Base-by-base conservation (phyloP, 1,140 invertebrate species). In the Drosophila bifasciata region DNA sequence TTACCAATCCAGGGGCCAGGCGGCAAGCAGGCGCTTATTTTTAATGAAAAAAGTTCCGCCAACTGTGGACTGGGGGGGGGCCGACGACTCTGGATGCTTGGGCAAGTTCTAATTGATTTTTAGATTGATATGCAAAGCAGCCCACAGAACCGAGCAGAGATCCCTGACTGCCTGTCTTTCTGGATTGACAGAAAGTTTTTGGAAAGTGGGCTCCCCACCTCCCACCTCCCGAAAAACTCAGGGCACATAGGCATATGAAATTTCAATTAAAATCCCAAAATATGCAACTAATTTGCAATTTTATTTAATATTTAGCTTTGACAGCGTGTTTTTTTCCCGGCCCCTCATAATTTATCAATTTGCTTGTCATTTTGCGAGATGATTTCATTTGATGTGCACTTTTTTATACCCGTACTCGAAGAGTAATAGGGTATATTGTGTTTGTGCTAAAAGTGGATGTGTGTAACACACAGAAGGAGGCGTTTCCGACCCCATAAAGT, bases 61-160 rank as follows among this genome's bases (percentile, higher is more conserved):
- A 56, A 68, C 49, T 53, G 61, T 17, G 32, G 40, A 15, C 13
- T 4, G 23, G 28, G 32, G 11, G 23, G 28, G 32, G 11, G 28
- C 0, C 28, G 9, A 32, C 28, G 28, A 9, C 64, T 68, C 59
- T 44, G 40, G 40, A 52, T 41, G 61, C 69, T 51, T 63, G 32
- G 62, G 71, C 45, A 76, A 76, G 55, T 76, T 76, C 73, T 76
- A 76, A 76, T 76, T 76, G 73, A 76, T 76, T 76, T 76, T 76
- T 58, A 76, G 71, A 76, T 76, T 76, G 73, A 76, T 76, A 76
- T 76, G 73, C 73, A 76, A 76, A 76, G 51, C 71, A 68, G 73
- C 62, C 11, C 28, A n/a, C 21, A 51, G 28, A 32, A n/a, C 13
- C 21, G 32, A 46, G 50, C 40, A 41, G 39, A 53, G 45, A 32